A percentile compares a stretch with the other conserved stretches of the same genome.
phyloP scores from a whole-genome alignment of 2,888 invertebrate species.

The Nephrocerus scutellatus region DNA sequence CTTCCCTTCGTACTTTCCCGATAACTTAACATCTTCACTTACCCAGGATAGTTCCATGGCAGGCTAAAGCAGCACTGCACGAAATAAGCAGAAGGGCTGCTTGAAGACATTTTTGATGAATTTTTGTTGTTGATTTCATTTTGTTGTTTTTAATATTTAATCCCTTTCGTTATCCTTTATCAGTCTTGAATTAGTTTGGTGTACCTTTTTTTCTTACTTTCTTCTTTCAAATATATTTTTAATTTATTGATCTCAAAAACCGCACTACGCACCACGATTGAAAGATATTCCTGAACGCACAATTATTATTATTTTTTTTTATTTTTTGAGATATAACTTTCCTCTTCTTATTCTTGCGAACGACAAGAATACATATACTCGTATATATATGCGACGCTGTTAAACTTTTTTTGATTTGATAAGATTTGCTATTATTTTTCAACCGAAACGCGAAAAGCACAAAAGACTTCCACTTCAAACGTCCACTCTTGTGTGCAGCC shows the following conservation, averaged over 20 bases:
- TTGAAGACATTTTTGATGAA: slow-evolving; percentile 28
- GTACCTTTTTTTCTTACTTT: slow-evolving; percentile 1
- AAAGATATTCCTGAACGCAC: too few species aligned
- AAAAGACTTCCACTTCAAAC: slow-evolving; percentile 38
- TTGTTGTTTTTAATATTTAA: slow-evolving; percentile 5
- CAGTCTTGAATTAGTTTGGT: slow-evolving; percentile 1
- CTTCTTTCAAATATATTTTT: slow-evolving; percentile 6
- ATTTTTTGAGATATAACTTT: too few species aligned
- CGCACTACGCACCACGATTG: too few species aligned
- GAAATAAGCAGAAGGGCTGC: slow-evolving; percentile 31
- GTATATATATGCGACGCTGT: too few species aligned
- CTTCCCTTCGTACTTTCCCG: too few species aligned
- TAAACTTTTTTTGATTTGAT: too few species aligned
- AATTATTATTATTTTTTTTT: too few species aligned
- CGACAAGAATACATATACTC: too few species aligned
- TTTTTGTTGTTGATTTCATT: slow-evolving; percentile 20
- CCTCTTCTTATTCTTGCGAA: too few species aligned
- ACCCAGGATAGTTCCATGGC: slow-evolving; percentile 42
- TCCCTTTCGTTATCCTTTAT: slow-evolving; percentile 13
- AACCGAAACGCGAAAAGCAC: slow-evolving; percentile 27
- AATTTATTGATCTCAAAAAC: slow-evolving; percentile 2
- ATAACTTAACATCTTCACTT: slow-evolving; percentile 25
- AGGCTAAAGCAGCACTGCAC: slow-evolving; percentile 36
- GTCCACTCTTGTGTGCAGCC: slow-evolving; percentile 41
- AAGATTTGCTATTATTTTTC: too few species aligned